phyloP scores from a whole-genome alignment of 1,140 invertebrate species.

The Hestina assimilis region DNA sequence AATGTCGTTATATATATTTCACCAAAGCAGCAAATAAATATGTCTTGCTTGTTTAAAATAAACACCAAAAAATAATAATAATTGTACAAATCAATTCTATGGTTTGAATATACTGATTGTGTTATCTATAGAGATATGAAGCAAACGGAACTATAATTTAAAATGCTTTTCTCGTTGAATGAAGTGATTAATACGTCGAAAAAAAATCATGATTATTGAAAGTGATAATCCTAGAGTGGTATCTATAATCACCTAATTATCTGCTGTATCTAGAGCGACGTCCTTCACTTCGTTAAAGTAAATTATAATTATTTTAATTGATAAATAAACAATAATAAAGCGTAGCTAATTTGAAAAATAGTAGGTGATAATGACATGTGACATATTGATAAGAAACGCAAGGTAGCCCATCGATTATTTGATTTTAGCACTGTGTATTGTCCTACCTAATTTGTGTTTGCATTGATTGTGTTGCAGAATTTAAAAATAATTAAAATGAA shows the following conservation, averaged over 20 bases:
- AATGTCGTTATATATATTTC: too few relatives aligned
- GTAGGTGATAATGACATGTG: neutral
- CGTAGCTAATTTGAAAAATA: too few relatives aligned
- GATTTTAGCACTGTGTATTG: too few relatives aligned
- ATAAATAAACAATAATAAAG: neutral
- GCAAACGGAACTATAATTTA: slow-evolving; percentile 5
- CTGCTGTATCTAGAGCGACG: neutral
- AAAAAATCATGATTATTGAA: slow-evolving; percentile 1
- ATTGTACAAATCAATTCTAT: neutral
- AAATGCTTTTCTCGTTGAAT: neutral
- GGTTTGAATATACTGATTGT: neutral
- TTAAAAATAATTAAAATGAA: too few relatives aligned
- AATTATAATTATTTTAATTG: neutral
- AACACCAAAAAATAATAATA: too few relatives aligned
- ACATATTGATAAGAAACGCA: neutral
- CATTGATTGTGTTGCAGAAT: too few relatives aligned
- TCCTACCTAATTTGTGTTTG: too few relatives aligned
- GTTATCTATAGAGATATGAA: slow-evolving; percentile 3
- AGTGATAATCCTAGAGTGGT: neutral
- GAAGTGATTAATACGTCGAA: neutral
- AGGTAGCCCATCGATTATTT: too few relatives aligned
- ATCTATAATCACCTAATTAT: slow-evolving; percentile 2
- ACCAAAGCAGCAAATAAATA: too few relatives aligned
- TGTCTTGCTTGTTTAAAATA: too few relatives aligned
- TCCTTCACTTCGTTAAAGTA: neutral